phyloP scores from a whole-genome alignment of 2,888 invertebrate genomes.

The Microplitis deprimator region DNA sequence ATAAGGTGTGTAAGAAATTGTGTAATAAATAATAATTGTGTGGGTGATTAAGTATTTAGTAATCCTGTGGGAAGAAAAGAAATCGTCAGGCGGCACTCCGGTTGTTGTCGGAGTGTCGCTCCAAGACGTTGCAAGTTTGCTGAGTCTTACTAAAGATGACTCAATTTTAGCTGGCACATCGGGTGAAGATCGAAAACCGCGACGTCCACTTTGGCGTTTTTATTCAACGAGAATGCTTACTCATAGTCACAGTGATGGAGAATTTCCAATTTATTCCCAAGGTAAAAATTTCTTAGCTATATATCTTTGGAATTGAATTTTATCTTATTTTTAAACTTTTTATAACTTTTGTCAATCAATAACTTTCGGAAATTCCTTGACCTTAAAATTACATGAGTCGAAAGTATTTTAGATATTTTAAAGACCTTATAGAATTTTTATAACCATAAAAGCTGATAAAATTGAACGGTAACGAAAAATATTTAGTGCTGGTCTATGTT shows the following conservation, averaged over 20 bases:
- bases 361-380: no score
- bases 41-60: slow-evolving; percentile 18
- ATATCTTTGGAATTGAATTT: not conserved
- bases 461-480: no score
- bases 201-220: slow-evolving; percentile 61
- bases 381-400: no score
- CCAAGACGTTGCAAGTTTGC: slow-evolving; percentile 59
- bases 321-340: not conserved
- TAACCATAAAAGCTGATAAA: no score
- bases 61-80: slow-evolving; percentile 38
- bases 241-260: slow-evolving; percentile 88
- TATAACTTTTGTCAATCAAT: not conserved
- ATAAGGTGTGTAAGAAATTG: not conserved
- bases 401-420: no score
- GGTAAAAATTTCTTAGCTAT: slow-evolving; percentile 72
- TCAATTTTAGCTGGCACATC: slow-evolving; percentile 57
- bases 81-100: slow-evolving; percentile 39
- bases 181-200: slow-evolving; percentile 56
- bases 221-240: slow-evolving; percentile 78
- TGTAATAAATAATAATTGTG: not conserved
- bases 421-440: no score
- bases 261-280: slow-evolving; percentile 86
- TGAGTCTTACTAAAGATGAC: slow-evolving; percentile 62
- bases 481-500: no score
- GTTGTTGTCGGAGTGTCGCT: slow-evolving; percentile 59